Percentiles rank a stretch among this genome's conserved stretches.
Conservation (phyloP, 2,888 invertebrate genomes). For the Pedicia rivosa region DNA sequence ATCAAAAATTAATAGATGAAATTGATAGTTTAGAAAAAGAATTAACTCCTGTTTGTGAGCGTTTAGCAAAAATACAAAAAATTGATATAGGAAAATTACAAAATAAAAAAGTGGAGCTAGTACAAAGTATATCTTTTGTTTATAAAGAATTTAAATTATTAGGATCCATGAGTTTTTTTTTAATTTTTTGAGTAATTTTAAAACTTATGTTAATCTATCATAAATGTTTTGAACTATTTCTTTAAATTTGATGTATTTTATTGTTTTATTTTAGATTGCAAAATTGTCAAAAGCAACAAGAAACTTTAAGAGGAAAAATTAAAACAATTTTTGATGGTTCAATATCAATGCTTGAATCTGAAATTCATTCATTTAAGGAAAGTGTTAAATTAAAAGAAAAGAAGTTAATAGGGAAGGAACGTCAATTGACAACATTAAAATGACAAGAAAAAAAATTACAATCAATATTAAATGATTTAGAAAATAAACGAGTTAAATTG, state of each 20-base stretch:
- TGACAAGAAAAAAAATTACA: constrained; percentile 24
- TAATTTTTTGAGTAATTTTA: too few relatives aligned
- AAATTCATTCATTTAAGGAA: constrained; percentile 33
- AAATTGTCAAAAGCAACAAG: constrained; percentile 37
- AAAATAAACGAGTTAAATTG: constrained; percentile 19
- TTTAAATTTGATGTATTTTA: too few relatives aligned
- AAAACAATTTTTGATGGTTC: constrained; percentile 36
- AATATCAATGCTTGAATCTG: constrained; percentile 37
- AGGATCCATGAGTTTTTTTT: too few relatives aligned
- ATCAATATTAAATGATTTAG: constrained; percentile 26
- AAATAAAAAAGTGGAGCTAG: constrained; percentile 37
- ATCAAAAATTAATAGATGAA: constrained; percentile 41
- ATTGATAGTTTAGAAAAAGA: constrained; percentile 38
- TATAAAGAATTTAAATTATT: too few relatives aligned
- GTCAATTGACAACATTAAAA: constrained; percentile 16
- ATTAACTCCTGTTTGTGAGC: constrained; percentile 37
- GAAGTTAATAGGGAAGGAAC: constrained; percentile 26
- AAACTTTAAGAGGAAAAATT: constrained; percentile 34
- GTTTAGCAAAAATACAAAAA: constrained; percentile 34
- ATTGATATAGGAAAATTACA: constrained; percentile 37
- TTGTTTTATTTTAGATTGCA: constrained; percentile 33
- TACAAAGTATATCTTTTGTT: too few relatives aligned
- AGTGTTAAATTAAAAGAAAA: constrained; percentile 30
- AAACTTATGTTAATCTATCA: too few relatives aligned
- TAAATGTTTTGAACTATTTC: too few relatives aligned